Percentiles rank a stretch among this genome's conserved stretches.
Conservation (phyloP, 1,140 invertebrate species). For the Nasonia longicornis region DNA sequence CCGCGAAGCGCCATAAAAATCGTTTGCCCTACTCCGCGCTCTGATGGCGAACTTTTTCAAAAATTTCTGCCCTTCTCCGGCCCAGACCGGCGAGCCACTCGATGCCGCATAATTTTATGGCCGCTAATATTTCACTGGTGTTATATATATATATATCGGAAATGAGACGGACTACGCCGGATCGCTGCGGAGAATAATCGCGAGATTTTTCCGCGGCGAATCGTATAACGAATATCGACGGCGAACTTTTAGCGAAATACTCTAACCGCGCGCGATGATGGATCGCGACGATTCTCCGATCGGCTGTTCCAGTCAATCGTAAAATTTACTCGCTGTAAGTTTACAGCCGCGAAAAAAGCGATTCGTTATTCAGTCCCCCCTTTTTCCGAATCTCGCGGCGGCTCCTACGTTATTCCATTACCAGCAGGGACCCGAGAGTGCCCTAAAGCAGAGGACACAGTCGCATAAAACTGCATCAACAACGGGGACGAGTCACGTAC, state of each 20-base stretch:
- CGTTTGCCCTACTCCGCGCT: not conserved
- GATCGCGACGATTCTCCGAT: too few relatives aligned
- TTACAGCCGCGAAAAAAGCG: too few relatives aligned
- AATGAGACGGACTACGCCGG: not conserved
- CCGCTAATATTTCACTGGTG: constrained; percentile 10
- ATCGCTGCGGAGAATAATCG: not conserved
- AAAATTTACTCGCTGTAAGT: too few relatives aligned
- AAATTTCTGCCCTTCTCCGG: not conserved
- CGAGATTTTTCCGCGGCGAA: not conserved
- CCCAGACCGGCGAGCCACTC: not conserved
- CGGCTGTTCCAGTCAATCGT: too few relatives aligned
- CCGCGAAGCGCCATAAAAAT: constrained; percentile 17
- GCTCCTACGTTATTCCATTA: not conserved
- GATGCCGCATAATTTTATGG: constrained; percentile 15
- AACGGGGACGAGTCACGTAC: not conserved
- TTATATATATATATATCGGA: not conserved
- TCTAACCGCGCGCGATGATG: too few relatives aligned
- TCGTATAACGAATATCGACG: not conserved
- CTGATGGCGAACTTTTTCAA: constrained; percentile 3
- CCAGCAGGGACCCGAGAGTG: not conserved
- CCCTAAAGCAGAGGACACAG: not conserved
- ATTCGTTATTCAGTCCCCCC: too few relatives aligned
- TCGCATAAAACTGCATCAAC: not conserved
- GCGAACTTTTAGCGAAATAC: not conserved
- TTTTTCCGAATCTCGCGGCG: too few relatives aligned